These are phyloP conservation scores for Hippocampus kuda DNA, from an alignment of 2,797 vertebrate species.

Conservation along the genomic window DNA sequence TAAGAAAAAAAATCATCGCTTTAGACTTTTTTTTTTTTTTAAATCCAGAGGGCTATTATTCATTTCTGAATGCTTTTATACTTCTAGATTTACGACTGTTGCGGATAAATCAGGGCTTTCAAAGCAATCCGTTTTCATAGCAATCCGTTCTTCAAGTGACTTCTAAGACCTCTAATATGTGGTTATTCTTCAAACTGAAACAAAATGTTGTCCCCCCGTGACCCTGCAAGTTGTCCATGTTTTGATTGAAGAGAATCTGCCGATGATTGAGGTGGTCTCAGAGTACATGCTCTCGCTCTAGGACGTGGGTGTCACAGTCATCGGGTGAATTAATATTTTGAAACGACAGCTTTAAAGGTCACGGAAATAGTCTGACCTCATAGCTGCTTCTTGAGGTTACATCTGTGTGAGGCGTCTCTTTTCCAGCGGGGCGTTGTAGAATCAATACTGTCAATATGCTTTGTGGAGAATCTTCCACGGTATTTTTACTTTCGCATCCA, in stretches of 20 bases:
- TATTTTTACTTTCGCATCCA: constrained; percentile 22
- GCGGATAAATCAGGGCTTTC: constrained; percentile 43
- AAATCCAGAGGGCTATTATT: constrained; percentile 32
- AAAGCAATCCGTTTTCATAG: constrained; percentile 24
- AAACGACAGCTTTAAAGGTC: constrained; percentile 59
- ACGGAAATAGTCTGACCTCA: constrained; percentile 38
- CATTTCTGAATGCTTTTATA: constrained; percentile 8
- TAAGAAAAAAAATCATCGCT: neutral
- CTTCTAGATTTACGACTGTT: constrained; percentile 19
- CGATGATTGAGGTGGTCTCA: constrained; percentile 12
- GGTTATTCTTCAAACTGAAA: constrained; percentile 27
- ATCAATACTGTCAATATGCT: constrained; percentile 56
- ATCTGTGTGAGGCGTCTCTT: constrained; percentile 38
- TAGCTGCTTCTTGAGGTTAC: constrained; percentile 46
- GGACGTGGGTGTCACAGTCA: constrained; percentile 22
- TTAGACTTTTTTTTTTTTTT: constrained; percentile 28
- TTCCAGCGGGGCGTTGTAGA: constrained; percentile 41
- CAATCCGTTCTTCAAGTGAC: constrained; percentile 27
- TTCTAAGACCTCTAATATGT: constrained; percentile 19
- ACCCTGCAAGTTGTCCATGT: constrained; percentile 8
- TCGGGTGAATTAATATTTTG: constrained; percentile 37
- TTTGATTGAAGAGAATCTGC: constrained; percentile 3
- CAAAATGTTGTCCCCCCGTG: neutral
- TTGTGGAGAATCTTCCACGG: constrained; percentile 14
- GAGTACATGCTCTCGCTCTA: constrained; percentile 6